Evolutionary conservation across 2,797 vertebrate genomes (phyloP), one percentile per base, ranked within the genome.

Genomic region (Acanthiza pusilla): DNA sequence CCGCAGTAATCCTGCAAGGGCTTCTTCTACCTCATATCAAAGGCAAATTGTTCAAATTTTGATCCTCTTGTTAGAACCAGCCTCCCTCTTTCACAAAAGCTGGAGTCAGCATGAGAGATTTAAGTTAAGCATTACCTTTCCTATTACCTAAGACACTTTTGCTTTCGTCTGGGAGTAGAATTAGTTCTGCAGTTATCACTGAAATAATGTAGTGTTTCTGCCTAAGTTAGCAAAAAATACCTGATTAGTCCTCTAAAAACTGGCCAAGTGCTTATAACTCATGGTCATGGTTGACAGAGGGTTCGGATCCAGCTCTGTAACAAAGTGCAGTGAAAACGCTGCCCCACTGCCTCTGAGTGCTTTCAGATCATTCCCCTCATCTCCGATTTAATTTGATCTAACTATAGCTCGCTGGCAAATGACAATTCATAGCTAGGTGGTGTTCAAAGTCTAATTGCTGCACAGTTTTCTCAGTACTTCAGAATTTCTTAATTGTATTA

Each of bases 401-500:
- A 88, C 91, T 93, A 82, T 95, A 96, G 93, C 88, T 95, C 2
- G 0, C 88, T 85, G 78, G 81, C 72, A 93, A 95, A 91, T 71
- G 90, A 94, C 89, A 96, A 65, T 85, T 93, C 71, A 36, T 87
- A 70, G 80, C 85, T 79, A 91, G 92, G 87, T 10, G 30, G 88
- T 94, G 95, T 95, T 94, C 93, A 85, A 91, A 92, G 91, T 94
- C 92, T 94, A 96, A 95, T 93, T 91, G 82, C 92, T 92, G 73
- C 45, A 9, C 91, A 75, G 85, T 92, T 96, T 91, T 92, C 85
- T 92, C 54, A 66, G 91, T 75, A 78, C 70, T 88, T 95, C 65
- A 93, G 91, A 91, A 92, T 93, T 94, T 92, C 94, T 96, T 96
- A 97, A 96, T 96, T 96, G 89, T 93, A 96, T 96, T 97, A 95